phyloP scores from a whole-genome alignment of 2,888 invertebrate genomes.

The Spilosoma lubricipeda region DNA sequence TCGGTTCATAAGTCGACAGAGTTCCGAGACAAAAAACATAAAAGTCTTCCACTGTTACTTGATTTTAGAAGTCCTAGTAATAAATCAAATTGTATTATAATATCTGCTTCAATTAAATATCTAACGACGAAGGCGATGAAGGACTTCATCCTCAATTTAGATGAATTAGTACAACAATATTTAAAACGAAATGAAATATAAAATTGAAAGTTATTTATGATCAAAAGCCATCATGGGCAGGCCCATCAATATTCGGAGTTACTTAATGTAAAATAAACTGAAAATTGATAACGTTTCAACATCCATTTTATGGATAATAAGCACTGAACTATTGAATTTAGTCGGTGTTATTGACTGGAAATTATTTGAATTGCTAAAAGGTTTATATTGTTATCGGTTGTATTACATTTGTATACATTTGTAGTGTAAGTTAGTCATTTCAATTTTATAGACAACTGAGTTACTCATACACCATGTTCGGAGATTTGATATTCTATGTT shows the following conservation, averaged over 20 bases:
- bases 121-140: background rate
- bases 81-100: background rate
- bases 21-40: background rate
- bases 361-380: conserved; percentile 11
- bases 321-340: conserved; percentile 3
- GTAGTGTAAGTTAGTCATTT: background rate
- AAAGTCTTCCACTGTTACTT: background rate
- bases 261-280: conserved; percentile 11
- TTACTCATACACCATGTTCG: background rate
- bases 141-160: conserved; percentile 1
- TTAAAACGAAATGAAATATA: background rate
- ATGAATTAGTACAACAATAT: background rate
- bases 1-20: background rate
- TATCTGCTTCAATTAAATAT: conserved; percentile 4
- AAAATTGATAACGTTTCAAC: background rate
- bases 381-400: background rate
- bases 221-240: conserved; percentile 1
- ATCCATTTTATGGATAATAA: conserved; percentile 10
- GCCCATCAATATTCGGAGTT: conserved; percentile 15
- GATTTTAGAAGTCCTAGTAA: background rate
- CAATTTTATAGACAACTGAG: background rate
- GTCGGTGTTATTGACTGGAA: conserved; percentile 1
- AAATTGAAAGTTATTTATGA: conserved; percentile 10
- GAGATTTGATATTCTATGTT: too few relatives aligned
- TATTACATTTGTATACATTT: background rate